Evolutionary conservation across 2,113 vertebrate species (phyloP), one percentile per base, ranked within the genome.

Genomic region (Bothrops jararaca): DNA sequence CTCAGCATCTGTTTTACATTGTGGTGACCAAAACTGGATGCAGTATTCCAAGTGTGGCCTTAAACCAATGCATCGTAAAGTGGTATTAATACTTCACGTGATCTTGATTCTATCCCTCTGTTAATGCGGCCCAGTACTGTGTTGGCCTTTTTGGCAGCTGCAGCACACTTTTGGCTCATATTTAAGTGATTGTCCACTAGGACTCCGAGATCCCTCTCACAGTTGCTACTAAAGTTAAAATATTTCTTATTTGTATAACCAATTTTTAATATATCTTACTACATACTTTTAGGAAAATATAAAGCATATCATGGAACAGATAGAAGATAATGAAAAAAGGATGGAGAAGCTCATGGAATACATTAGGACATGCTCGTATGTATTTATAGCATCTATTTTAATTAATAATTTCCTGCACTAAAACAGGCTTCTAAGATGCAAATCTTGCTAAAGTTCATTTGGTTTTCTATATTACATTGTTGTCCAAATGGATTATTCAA

Each of bases 341-440:
- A 97, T 97, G 94, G 98, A 98, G 90, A 99, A 98, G 94, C 95
- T 99, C 93, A 98, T 98, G 85, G 98, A 98, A 12, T 99, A 99
- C 95, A 95, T n/a, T 92, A 97, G 97, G 94, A 95, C 94, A 6
- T 98, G 98, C 98, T 98, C 1, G 99, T 99, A 98, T 34, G 98
- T 97, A 85, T 95, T 92, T 92, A 92, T 94, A 91, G 90, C 34
- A 29, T 20, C 54, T 93, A 92, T 85, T 0, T 7, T 5, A 86
- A 52, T 93, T 90, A 0, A 74, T 58, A 24, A 69, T 22, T 58
- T 91, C 48, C 29, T n/a, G 26, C 42, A 74, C n/a, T 34, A 54
- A 69, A 53, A 18, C 22, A 52, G 56, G n/a, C 50, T 54, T 29
- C 80, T 74, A 7, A 11, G 4, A 24, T 53, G 9, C 22, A 34